These are phyloP conservation scores for Lytechinus pictus DNA, from an alignment of 35 echinoderm and acorn worm species.

Conservation along the genomic window DNA sequence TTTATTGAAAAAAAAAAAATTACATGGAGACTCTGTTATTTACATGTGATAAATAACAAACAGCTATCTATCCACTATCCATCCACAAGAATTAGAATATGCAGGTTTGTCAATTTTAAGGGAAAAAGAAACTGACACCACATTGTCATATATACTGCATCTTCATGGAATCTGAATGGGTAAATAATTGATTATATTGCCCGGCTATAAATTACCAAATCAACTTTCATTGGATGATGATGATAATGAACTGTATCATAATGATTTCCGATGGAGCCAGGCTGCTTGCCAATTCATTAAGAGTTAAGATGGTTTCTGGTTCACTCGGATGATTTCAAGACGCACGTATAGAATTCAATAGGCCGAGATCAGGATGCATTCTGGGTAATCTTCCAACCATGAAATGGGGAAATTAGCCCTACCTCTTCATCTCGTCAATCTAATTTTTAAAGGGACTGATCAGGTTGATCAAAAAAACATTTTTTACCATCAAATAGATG, in stretches of 20 bases:
- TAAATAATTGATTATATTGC: background rate
- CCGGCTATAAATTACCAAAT: background rate
- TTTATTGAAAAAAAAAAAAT: no score
- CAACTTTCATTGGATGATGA: background rate
- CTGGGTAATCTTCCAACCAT: background rate
- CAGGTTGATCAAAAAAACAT: background rate
- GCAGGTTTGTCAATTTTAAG: no score
- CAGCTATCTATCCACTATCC: no score
- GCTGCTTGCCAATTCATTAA: background rate
- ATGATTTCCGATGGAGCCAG: background rate
- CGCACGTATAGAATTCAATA: background rate
- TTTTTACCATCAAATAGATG: no score
- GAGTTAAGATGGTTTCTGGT: background rate
- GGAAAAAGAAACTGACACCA: background rate
- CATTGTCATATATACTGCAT: background rate
- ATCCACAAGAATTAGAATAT: no score
- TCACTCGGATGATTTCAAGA: background rate
- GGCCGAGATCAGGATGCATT: background rate
- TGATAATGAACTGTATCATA: background rate
- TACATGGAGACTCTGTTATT: no score
- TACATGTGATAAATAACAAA: no score
- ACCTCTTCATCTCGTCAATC: background rate
- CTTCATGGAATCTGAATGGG: background rate
- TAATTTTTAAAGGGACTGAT: background rate
- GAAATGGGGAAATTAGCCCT: constrained; percentile 1